phyloP scores from a whole-genome alignment of 1,140 invertebrate genomes.

The Oscheius sp. region DNA sequence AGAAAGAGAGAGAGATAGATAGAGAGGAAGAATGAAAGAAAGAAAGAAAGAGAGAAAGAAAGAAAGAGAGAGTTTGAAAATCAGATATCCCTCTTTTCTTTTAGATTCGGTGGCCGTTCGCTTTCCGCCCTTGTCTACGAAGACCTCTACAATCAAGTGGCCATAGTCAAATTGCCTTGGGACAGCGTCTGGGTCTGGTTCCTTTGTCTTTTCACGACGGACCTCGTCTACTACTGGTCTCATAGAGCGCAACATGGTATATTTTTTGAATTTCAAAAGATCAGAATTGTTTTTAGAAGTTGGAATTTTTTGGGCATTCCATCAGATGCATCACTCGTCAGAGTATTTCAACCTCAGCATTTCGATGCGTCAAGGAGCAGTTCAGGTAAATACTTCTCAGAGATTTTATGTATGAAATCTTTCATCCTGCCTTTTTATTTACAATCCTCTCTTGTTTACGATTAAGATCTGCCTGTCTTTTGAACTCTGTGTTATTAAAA shows the following conservation, averaged over 20 bases:
- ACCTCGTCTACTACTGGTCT: conserved; percentile 63
- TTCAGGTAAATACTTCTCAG: conserved; percentile 39
- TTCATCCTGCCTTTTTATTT: too few relatives aligned
- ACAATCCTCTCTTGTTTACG: too few relatives aligned
- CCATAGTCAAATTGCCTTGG: conserved; percentile 19
- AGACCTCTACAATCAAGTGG: conserved; percentile 27
- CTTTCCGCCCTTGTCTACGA: conserved; percentile 15
- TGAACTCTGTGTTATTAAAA: background rate
- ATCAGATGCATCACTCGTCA: conserved; percentile 91
- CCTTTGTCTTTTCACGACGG: conserved; percentile 46
- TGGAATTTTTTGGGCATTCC: conserved; percentile 87
- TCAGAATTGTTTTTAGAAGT: conserved; percentile 63
- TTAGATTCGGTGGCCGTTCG: conserved; percentile 23
- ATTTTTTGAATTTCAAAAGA: conserved; percentile 20
- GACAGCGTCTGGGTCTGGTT: conserved; percentile 33
- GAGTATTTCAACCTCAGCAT: conserved; percentile 89
- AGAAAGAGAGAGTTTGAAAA: background rate
- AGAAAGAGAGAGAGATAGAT: too few relatives aligned
- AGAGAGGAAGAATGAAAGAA: too few relatives aligned
- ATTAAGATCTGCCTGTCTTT: too few relatives aligned
- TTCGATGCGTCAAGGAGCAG: conserved; percentile 56
- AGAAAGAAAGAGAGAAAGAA: too few relatives aligned
- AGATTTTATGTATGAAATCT: background rate
- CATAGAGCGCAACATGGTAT: conserved; percentile 63
- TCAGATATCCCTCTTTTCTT: background rate